Evolutionary conservation across 1,140 invertebrate genomes (phyloP).

Genomic region (Caerostris darwini): DNA sequence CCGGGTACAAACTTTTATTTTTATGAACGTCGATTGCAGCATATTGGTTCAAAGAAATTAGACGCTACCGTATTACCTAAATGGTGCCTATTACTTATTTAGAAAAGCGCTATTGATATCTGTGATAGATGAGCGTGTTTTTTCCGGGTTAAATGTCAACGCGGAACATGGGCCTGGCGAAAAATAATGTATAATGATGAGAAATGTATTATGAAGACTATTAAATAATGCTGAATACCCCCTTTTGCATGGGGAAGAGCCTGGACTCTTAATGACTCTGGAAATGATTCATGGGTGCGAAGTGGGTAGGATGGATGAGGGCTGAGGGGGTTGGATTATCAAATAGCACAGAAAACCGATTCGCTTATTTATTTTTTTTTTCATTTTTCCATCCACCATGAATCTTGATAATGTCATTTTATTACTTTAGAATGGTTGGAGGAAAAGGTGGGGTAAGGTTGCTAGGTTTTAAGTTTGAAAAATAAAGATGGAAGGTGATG

Average conservation of each 20-base stretch:
- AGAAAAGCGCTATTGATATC: conserved; percentile 18
- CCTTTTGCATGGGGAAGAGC: background rate
- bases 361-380: background rate
- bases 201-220: conserved; percentile 41
- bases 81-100: conserved; percentile 46
- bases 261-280: background rate
- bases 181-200: conserved; percentile 45
- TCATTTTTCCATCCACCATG: background rate
- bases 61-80: conserved; percentile 17
- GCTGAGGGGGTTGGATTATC: background rate
- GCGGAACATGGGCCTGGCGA: background rate
- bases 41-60: background rate
- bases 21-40: background rate
- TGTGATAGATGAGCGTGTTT: conserved; percentile 22
- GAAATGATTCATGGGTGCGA: conserved; percentile 21
- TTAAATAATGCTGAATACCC: conserved; percentile 27
- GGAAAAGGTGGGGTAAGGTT: background rate
- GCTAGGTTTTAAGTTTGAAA: background rate
- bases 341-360: background rate
- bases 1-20: background rate
- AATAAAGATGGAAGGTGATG: background rate
- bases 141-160: conserved; percentile 43
- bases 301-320: background rate
- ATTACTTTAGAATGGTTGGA: background rate
- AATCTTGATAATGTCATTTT: background rate